Conservation (phyloP, 2,113 vertebrate genomes). For the Marmota monax region DNA sequence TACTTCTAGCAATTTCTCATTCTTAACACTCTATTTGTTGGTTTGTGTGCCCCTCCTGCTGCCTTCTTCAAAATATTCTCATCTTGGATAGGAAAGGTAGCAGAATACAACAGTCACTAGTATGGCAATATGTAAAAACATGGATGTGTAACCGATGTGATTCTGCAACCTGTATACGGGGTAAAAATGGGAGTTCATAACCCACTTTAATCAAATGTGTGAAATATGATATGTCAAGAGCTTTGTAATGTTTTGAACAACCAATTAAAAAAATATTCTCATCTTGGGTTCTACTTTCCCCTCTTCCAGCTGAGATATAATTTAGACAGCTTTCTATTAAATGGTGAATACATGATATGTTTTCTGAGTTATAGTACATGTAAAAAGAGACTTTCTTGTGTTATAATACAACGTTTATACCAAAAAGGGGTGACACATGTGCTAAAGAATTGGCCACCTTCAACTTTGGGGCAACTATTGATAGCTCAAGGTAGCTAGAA, state of each 20-base stretch:
- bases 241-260: no score
- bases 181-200: no score
- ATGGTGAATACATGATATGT: neutral
- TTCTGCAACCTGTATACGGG: no score
- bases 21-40: neutral
- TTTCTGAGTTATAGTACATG: neutral
- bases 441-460: neutral
- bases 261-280: neutral
- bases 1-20: neutral
- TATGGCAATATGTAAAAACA: no score
- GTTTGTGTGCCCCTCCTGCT: neutral
- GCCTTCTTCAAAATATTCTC: neutral
- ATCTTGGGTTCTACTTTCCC: neutral
- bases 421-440: neutral
- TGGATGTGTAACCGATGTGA: no score
- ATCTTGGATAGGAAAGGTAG: neutral
- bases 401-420: neutral
- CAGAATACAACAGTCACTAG: no score
- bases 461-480: neutral
- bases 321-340: neutral
- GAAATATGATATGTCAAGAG: no score
- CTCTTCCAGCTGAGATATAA: neutral
- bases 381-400: neutral
- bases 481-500: neutral
- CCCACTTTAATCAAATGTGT: no score